Evolutionary conservation across 2,888 invertebrate species (phyloP).

Genomic region (Artemia sp.): DNA sequence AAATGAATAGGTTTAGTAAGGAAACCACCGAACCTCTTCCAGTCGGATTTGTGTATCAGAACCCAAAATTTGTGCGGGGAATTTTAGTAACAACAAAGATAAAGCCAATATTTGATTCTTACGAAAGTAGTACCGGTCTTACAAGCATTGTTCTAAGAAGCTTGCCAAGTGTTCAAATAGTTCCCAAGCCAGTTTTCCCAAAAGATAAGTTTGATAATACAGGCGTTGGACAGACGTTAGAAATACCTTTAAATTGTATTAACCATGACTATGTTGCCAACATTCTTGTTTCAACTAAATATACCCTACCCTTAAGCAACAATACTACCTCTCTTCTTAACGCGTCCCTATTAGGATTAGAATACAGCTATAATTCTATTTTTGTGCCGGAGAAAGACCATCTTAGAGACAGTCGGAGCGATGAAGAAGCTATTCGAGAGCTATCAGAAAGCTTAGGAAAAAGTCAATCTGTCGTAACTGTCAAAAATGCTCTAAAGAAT

Average conservation of each 20-base stretch:
- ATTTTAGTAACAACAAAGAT: not conserved
- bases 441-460: not conserved
- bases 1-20: not conserved
- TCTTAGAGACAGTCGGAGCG: not conserved
- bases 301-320: not conserved
- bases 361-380: not conserved
- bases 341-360: not conserved
- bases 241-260: not conserved
- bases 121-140: too few species aligned
- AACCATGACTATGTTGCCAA: constrained; percentile 1
- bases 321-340: constrained; percentile 1
- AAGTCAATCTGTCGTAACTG: not conserved
- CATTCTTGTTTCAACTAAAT: not conserved
- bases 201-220: not conserved
- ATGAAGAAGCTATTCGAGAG: not conserved
- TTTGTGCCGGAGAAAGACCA: not conserved
- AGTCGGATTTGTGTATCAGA: not conserved
- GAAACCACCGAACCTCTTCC: not conserved
- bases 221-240: not conserved
- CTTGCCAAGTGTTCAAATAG: not conserved
- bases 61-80: not conserved
- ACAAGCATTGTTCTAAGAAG: not conserved
- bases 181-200: not conserved
- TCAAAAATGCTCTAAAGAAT: not conserved
- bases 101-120: not conserved